phyloP scores from a whole-genome alignment of 92 coral and sea anemone genomes.

The Porites evermanni region DNA sequence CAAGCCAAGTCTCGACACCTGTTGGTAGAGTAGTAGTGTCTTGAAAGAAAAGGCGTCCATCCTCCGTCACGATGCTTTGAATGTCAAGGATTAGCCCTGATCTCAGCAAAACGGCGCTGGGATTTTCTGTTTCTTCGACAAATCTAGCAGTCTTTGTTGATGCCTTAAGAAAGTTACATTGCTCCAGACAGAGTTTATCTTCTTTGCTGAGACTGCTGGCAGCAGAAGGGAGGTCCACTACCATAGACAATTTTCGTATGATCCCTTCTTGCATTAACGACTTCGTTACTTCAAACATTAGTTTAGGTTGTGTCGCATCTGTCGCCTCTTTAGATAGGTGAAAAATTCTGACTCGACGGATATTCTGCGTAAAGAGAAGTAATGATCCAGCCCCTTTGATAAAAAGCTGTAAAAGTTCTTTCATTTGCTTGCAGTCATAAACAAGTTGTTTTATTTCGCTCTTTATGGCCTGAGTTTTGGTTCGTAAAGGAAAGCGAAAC shows the following conservation, averaged over 20 bases:
- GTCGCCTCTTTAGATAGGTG: constrained; percentile 46
- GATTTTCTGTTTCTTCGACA: not conserved
- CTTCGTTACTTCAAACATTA: constrained; percentile 75
- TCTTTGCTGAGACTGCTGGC: constrained; percentile 44
- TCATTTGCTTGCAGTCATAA: constrained; percentile 67
- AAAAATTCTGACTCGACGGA: constrained; percentile 67
- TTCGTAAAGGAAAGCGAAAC: constrained; percentile 85
- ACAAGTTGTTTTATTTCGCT: constrained; percentile 76
- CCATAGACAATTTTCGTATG: constrained; percentile 28
- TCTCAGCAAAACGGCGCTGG: constrained; percentile 23
- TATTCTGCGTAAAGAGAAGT: constrained; percentile 87
- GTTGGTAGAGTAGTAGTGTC: no score
- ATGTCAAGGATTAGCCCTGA: constrained; percentile 55
- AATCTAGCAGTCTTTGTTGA: constrained; percentile 49
- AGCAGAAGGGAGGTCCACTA: constrained; percentile 54
- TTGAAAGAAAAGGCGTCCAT: no score
- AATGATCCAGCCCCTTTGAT: constrained; percentile 71
- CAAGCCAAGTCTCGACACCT: constrained; percentile 65
- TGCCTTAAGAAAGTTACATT: constrained; percentile 71
- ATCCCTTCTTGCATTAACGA: constrained; percentile 27
- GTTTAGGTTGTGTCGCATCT: constrained; percentile 45
- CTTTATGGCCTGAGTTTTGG: constrained; percentile 43
- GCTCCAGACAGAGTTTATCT: constrained; percentile 57
- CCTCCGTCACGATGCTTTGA: constrained; percentile 23
- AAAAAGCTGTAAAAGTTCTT: constrained; percentile 65